These are phyloP conservation scores for Otolemur garnettii DNA, from an alignment of 2,113 vertebrate genomes.

Conservation along the genomic window DNA sequence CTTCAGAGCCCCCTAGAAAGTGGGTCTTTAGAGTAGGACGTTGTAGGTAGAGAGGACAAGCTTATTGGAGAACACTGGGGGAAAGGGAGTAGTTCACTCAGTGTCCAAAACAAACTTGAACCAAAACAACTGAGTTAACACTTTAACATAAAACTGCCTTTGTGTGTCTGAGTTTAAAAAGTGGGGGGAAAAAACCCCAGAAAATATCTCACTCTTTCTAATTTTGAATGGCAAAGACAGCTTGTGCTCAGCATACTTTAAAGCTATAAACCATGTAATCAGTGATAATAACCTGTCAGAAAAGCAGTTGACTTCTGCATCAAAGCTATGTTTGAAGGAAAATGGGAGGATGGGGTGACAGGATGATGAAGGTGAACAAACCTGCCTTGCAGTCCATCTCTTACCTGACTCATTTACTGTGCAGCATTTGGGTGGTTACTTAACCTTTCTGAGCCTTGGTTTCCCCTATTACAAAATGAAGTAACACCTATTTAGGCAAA, in stretches of 20 bases:
- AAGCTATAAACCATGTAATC: neutral
- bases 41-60: rapidly evolving
- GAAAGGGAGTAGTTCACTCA: neutral
- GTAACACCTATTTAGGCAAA: neutral
- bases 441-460: neutral
- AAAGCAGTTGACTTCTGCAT: neutral
- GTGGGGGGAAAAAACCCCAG: neutral
- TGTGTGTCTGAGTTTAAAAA: neutral
- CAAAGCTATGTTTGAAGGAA: neutral
- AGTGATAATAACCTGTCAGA: neutral
- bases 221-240: neutral
- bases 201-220: neutral
- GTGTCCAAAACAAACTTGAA: slow-evolving; percentile 36
- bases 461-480: neutral
- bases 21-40: neutral
- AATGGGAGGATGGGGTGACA: too few relatives aligned
- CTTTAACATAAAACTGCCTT: neutral
- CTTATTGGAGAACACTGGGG: neutral
- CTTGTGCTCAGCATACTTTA: neutral
- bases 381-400: neutral
- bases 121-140: slow-evolving; percentile 21
- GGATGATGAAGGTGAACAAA: neutral
- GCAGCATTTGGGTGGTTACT: neutral
- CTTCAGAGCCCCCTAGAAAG: neutral
- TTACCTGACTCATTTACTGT: neutral